Evolutionary conservation across 2,888 invertebrate species (phyloP), one percentile per base, ranked within the genome.

Genomic region (Serripes groenlandicus): DNA sequence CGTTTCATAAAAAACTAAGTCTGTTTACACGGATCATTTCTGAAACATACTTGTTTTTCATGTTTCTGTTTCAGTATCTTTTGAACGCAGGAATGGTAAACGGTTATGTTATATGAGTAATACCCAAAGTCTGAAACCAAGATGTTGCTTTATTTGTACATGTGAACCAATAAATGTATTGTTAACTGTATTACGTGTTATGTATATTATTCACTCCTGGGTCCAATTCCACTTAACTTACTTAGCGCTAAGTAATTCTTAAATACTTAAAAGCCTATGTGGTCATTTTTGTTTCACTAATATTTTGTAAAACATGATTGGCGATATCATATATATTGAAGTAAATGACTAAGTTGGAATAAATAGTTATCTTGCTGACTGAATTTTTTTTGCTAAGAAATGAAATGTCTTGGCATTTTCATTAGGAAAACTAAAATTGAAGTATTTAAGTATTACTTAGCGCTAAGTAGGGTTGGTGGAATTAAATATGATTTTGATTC

Each of bases 91-190:
- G 18, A 42, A 18, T 52, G 26, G n/a, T 58, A 26, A 26, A 58
- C 58, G 23, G 58, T n/a, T n/a, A n/a, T n/a, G 58, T 58, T 28
- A 28, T 28, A 58, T 26, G 11, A 58, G 23, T 58, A 28, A 58
- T 58, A 23, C 58, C 28, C 23, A 28, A 58, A 58, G n/a, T n/a
- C n/a, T n/a, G n/a, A n/a, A 58, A 58, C 58, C 58, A 58, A 58
- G 11, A 58, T 58, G 58, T 58, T 58, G 26, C 58, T 58, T 23
- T 58, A 42, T 11, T 42, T 28, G 23, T 58, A 28, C 28, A 28
- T 58, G 58, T 58, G 58, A 58, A 28, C 58, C 28, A 58, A 58
- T 58, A 58, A 58, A 58, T 58, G 26, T 58, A 58, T 58, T 58
- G 58, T 58, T 58, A 58, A 58, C n/a, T 54, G 54, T 11, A 4